Evolutionary conservation across 2,113 vertebrate genomes (phyloP).

Genomic region (Podocnemis expansa): DNA sequence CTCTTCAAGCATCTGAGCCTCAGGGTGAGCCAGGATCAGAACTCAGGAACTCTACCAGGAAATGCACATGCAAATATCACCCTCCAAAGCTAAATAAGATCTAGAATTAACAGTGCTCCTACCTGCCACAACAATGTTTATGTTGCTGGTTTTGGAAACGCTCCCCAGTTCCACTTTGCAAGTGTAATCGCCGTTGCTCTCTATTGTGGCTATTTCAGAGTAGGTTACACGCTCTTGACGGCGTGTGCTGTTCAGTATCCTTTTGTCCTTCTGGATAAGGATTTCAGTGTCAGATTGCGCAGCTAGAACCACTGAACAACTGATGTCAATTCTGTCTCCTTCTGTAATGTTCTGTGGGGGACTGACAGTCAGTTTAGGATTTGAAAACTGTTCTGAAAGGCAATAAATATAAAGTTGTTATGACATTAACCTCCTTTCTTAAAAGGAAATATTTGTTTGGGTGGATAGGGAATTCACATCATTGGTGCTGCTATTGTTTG

Average conservation of each 20-base stretch:
- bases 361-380: slow-evolving; percentile 63
- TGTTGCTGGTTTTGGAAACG: slow-evolving; percentile 74
- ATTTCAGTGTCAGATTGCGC: slow-evolving; percentile 59
- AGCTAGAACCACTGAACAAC: slow-evolving; percentile 68
- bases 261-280: slow-evolving; percentile 78
- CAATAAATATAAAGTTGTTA: not conserved
- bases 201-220: slow-evolving; percentile 64
- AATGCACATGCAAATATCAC: not conserved
- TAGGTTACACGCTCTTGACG: slow-evolving; percentile 15
- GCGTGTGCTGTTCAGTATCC: slow-evolving; percentile 65
- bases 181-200: slow-evolving; percentile 74
- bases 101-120: slow-evolving; percentile 17
- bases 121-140: slow-evolving; percentile 77
- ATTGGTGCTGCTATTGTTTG: not conserved
- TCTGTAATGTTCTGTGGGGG: slow-evolving; percentile 67
- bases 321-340: slow-evolving; percentile 72
- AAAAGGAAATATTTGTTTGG: not conserved
- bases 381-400: slow-evolving; percentile 76
- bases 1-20: not conserved
- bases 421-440: not conserved
- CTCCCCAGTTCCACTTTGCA: slow-evolving; percentile 79
- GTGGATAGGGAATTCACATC: not conserved
- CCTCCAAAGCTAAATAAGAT: not conserved
- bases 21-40: not conserved
- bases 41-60: not conserved